A percentile compares a stretch with the other conserved stretches of the same genome.
Conservation (phyloP, 1,140 invertebrate genomes). For the Xylocopa sonorina region DNA sequence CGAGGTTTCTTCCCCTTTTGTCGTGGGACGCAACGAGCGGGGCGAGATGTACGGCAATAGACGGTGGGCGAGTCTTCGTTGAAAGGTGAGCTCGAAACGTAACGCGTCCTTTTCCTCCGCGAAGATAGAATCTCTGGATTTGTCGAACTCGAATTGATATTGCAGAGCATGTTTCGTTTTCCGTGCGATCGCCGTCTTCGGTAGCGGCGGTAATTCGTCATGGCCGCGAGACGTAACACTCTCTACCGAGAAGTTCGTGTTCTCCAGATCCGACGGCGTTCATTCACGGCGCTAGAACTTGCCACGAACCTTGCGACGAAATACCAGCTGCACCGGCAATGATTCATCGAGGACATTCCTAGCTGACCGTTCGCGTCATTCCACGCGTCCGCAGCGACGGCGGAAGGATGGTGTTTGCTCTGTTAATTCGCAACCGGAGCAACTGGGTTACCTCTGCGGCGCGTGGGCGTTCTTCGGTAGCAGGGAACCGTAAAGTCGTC, state of each 20-base stretch:
- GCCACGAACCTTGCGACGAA: conserved; percentile 13
- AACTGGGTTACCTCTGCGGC: conserved; percentile 48
- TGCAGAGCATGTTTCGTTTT: too few relatives aligned
- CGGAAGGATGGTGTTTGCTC: conserved; percentile 42
- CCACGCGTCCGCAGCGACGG: conserved; percentile 12
- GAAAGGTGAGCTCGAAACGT: background rate
- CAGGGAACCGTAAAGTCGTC: conserved; percentile 63
- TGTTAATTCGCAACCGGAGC: conserved; percentile 58
- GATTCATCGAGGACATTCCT: conserved; percentile 8
- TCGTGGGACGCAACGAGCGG: background rate
- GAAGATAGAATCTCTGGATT: too few relatives aligned
- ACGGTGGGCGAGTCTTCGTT: background rate
- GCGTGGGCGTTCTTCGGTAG: conserved; percentile 62
- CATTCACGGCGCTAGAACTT: background rate
- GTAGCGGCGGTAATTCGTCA: too few relatives aligned
- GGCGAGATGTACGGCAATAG: background rate
- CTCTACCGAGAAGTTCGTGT: background rate
- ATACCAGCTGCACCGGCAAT: conserved; percentile 20
- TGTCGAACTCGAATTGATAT: too few relatives aligned
- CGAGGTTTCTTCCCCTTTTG: background rate
- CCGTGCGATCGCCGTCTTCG: too few relatives aligned
- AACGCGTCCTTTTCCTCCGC: too few relatives aligned
- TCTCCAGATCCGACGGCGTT: background rate
- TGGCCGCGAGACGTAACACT: background rate
- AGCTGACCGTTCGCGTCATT: conserved; percentile 28